Evolutionary conservation across 1,140 invertebrate genomes (phyloP).

Genomic region (Hycleus cichorii): DNA sequence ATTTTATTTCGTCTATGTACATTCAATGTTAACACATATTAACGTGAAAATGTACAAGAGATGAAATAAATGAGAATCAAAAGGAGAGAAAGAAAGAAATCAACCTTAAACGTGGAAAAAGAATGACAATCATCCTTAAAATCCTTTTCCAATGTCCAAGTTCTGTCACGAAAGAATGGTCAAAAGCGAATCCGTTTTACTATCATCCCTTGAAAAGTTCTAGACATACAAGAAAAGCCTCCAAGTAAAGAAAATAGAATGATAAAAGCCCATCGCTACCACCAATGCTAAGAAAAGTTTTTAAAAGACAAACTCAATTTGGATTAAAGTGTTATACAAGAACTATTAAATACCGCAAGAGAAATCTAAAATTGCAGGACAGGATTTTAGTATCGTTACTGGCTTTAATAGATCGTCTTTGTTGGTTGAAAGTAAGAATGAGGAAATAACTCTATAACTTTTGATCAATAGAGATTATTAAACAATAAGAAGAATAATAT

Average conservation of each 20-base stretch:
- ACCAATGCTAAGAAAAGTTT: constrained; percentile 24
- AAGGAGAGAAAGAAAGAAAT: too few relatives aligned
- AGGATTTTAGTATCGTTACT: constrained; percentile 14
- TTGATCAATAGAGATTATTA: too few relatives aligned
- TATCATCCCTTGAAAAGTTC: constrained; percentile 27
- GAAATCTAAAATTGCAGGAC: constrained; percentile 25
- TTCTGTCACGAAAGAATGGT: constrained; percentile 23
- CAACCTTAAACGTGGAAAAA: neutral
- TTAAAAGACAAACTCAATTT: constrained; percentile 30
- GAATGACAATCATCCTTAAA: constrained; percentile 8
- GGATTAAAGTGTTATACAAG: constrained; percentile 34
- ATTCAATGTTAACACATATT: too few relatives aligned
- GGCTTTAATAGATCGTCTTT: too few relatives aligned
- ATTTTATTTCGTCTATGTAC: too few relatives aligned
- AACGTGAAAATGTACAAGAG: too few relatives aligned
- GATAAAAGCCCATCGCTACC: constrained; percentile 12
- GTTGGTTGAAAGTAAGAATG: too few relatives aligned
- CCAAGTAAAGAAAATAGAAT: constrained; percentile 15
- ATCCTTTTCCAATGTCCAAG: constrained; percentile 2
- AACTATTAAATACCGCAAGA: constrained; percentile 30
- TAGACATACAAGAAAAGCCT: constrained; percentile 19
- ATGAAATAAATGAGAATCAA: too few relatives aligned
- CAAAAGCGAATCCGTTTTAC: constrained; percentile 28
- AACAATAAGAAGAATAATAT: too few relatives aligned
- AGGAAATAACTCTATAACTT: too few relatives aligned